Conservation (phyloP, 2,113 vertebrate genomes). For the Trachemys scripta region DNA sequence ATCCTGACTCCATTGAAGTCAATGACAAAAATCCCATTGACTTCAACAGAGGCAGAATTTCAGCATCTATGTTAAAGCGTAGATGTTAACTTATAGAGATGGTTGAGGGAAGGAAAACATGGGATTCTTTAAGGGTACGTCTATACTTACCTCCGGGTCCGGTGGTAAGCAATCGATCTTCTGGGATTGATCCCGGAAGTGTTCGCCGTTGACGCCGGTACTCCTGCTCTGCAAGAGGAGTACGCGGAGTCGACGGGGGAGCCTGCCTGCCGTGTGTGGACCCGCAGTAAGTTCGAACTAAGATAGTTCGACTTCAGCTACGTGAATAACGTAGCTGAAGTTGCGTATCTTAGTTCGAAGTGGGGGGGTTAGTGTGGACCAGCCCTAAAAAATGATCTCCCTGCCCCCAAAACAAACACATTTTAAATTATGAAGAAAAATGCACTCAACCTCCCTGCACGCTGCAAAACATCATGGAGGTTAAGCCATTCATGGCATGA, state of each 20-base stretch:
- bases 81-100: background rate
- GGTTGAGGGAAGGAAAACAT: background rate
- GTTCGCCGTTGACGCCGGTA: no score
- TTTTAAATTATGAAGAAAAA: background rate
- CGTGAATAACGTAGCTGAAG: no score
- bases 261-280: no score
- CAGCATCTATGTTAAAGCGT: background rate
- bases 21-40: background rate
- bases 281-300: no score
- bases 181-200: no score
- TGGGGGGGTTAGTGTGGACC: no score
- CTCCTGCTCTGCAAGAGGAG: no score
- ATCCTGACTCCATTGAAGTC: fast-evolving
- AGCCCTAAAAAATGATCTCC: background rate
- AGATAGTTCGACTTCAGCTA: no score
- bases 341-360: no score
- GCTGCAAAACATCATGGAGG: background rate
- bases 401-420: background rate
- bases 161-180: no score
- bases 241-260: no score
- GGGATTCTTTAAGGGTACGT: background rate
- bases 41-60: fast-evolving
- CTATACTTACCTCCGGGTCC: no score
- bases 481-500: background rate
- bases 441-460: background rate